These are phyloP conservation scores for Pseudanteris insignis DNA, from an alignment of 2,888 invertebrate species.

Conservation along the genomic window DNA sequence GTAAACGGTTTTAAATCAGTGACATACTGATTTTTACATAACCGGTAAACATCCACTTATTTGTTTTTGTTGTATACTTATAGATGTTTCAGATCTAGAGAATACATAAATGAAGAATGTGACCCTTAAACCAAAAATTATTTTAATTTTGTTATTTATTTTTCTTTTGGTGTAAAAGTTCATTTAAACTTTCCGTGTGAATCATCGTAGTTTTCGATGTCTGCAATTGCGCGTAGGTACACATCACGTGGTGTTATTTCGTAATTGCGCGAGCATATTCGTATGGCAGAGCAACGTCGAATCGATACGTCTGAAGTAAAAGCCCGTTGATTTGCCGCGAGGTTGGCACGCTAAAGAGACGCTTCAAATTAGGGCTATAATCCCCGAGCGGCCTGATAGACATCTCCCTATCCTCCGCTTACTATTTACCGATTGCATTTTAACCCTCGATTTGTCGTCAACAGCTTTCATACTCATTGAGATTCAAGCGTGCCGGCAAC, in stretches of 20 bases:
- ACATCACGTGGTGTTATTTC: constrained; percentile 20
- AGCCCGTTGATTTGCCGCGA: constrained; percentile 40
- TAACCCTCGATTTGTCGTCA: constrained; percentile 67
- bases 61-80: no score
- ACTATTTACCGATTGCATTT: constrained; percentile 66
- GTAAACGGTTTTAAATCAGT: no score
- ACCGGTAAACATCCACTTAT: no score
- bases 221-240: not conserved
- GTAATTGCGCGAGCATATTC: constrained; percentile 3
- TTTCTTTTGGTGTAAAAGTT: no score
- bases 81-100: no score
- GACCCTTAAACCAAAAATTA: no score
- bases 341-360: constrained; percentile 43
- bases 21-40: no score
- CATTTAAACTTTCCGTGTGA: no score
- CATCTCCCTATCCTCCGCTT: constrained; percentile 50
- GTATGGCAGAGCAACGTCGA: constrained; percentile 10
- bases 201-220: no score
- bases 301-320: constrained; percentile 30
- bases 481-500: constrained; percentile 45
- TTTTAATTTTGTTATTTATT: no score
- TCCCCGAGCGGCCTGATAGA: constrained; percentile 60
- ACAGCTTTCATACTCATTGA: constrained; percentile 64
- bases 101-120: no score
- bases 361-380: constrained; percentile 66